Evolutionary conservation across 1,140 invertebrate species (phyloP).

Genomic region (Neodiprion virginianus): DNA sequence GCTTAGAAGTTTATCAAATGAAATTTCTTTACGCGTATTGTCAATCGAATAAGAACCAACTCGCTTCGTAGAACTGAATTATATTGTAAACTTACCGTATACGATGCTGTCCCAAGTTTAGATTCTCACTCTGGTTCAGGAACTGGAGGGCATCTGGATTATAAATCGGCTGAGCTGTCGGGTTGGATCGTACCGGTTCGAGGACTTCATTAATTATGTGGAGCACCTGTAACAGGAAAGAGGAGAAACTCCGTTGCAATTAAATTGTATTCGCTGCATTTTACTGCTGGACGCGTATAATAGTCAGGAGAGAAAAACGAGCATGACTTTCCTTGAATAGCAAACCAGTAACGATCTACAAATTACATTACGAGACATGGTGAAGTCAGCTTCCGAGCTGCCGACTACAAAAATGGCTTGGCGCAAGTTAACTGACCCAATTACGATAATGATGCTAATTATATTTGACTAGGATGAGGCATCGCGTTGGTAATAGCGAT

Average conservation of each 20-base stretch:
- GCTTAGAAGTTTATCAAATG: too few species aligned
- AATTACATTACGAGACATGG: background rate
- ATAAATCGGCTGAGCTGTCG: slow-evolving; percentile 67
- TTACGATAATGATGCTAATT: background rate
- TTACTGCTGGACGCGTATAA: background rate
- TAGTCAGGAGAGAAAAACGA: background rate
- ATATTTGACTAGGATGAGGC: background rate
- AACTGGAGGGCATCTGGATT: slow-evolving; percentile 83
- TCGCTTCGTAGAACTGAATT: too few species aligned
- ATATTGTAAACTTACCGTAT: slow-evolving; percentile 63
- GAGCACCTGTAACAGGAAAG: slow-evolving; percentile 67
- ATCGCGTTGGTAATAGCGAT: background rate
- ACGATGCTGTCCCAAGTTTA: slow-evolving; percentile 72
- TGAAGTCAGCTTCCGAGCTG: background rate
- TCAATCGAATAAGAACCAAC: too few species aligned
- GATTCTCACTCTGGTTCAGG: slow-evolving; percentile 75
- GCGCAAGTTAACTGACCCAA: background rate
- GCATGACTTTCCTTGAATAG: background rate
- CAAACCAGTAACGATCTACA: background rate
- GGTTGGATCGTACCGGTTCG: slow-evolving; percentile 71
- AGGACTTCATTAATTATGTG: slow-evolving; percentile 84
- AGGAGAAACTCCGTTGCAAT: too few species aligned
- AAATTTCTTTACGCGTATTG: too few species aligned
- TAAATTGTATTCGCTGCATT: too few species aligned
- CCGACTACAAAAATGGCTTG: background rate